These are phyloP conservation scores for Tympanuchus pallidicinctus DNA, from an alignment of 2,113 vertebrate genomes.

Conservation along the genomic window DNA sequence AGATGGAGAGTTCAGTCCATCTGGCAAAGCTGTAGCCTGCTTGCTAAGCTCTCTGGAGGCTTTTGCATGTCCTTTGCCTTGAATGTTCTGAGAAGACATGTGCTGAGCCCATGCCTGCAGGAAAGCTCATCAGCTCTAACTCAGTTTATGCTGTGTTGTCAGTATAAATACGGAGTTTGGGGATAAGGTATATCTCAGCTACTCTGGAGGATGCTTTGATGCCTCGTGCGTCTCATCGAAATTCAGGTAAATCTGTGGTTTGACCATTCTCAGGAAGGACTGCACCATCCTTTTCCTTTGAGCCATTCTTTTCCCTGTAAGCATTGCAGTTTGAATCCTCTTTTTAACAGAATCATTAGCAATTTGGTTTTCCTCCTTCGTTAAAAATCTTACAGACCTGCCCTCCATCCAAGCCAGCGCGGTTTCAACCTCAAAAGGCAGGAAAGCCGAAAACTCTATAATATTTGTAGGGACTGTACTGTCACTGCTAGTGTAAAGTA, in stretches of 20 bases:
- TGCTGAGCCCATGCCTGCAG: background rate
- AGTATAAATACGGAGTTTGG: background rate
- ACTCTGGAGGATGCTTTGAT: background rate
- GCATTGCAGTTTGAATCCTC: background rate
- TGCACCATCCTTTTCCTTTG: background rate
- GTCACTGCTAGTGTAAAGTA: background rate
- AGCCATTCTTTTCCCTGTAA: background rate
- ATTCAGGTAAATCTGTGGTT: background rate
- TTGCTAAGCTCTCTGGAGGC: background rate
- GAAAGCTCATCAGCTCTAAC: background rate
- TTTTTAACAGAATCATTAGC: background rate
- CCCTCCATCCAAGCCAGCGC: background rate
- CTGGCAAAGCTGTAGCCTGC: background rate
- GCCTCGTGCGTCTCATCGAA: too few species aligned
- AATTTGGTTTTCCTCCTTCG: background rate
- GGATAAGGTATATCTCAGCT: background rate
- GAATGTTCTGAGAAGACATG: background rate
- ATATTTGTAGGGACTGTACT: background rate
- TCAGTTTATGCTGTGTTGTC: background rate
- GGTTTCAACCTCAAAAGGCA: background rate
- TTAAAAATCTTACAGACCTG: background rate
- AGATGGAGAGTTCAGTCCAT: background rate
- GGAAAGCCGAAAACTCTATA: background rate
- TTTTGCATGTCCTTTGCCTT: background rate
- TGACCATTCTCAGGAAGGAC: background rate